Evolutionary conservation across 2,797 vertebrate species (phyloP).

Genomic region (Pangasius sanitwongsei): DNA sequence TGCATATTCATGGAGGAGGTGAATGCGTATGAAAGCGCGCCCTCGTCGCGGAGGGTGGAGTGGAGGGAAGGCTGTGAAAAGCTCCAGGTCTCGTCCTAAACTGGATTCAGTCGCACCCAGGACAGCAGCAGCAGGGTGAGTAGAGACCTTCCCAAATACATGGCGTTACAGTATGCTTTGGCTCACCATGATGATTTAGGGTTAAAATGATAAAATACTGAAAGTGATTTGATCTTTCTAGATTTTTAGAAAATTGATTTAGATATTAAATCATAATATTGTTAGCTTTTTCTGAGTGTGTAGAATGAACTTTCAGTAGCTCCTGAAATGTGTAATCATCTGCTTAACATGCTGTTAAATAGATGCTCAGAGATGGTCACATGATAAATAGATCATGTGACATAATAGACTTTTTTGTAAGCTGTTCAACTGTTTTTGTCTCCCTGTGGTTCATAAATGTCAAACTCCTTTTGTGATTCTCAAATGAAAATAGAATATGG

Average conservation of each 20-base stretch:
- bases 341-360: not conserved
- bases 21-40: not conserved
- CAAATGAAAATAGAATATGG: not conserved
- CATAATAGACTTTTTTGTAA: not conserved
- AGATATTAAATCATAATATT: not conserved
- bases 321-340: not conserved
- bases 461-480: not conserved
- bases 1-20: conserved; percentile 49
- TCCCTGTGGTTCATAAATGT: not conserved
- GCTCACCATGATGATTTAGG: not conserved
- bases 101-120: conserved; percentile 14
- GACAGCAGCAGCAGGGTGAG: conserved; percentile 18
- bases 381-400: not conserved
- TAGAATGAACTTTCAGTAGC: not conserved
- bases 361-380: not conserved
- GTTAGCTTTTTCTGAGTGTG: not conserved
- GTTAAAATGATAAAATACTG: not conserved
- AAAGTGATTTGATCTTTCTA: not conserved
- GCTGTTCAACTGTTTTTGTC: not conserved
- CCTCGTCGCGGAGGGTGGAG: conserved; percentile 35
- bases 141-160: not conserved
- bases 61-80: conserved; percentile 35
- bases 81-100: not conserved
- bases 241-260: not conserved
- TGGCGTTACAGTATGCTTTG: not conserved